Conservation (phyloP, 2,888 invertebrate species). For the Chromoteleia sp. region DNA sequence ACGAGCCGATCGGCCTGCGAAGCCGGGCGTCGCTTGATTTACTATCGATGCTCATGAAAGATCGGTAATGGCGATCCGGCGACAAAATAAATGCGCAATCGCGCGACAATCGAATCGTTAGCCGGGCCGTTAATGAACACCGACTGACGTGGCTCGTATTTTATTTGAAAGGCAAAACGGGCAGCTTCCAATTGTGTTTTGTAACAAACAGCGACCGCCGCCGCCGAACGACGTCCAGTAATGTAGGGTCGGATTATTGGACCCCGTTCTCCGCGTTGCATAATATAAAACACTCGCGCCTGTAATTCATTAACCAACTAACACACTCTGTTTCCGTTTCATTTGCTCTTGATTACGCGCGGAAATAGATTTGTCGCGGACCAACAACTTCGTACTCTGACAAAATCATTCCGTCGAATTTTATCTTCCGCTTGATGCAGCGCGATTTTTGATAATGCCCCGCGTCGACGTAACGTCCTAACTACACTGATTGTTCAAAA, state of each 20-base stretch:
- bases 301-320: slow-evolving; percentile 82
- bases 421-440: slow-evolving; percentile 4
- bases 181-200: slow-evolving; percentile 78
- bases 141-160: slow-evolving; percentile 80
- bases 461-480: no score
- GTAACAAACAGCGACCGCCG: slow-evolving; percentile 79
- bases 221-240: slow-evolving; percentile 75
- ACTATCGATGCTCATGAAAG: slow-evolving; percentile 73
- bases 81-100: slow-evolving; percentile 77
- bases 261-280: slow-evolving; percentile 72
- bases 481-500: no score
- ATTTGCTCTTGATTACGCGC: slow-evolving; percentile 71
- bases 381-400: slow-evolving; percentile 11
- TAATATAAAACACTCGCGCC: slow-evolving; percentile 78
- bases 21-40: slow-evolving; percentile 72
- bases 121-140: slow-evolving; percentile 80
- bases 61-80: slow-evolving; percentile 72
- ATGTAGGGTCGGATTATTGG: slow-evolving; percentile 81
- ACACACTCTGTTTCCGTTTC: slow-evolving; percentile 74
- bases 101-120: slow-evolving; percentile 81
- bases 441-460: not conserved
- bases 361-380: slow-evolving; percentile 55
- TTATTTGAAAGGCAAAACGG: slow-evolving; percentile 81
- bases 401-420: slow-evolving; percentile 24
- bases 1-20: slow-evolving; percentile 54